A percentile compares a stretch with the other conserved stretches of the same genome.
Evolutionary conservation across 2,797 vertebrate genomes (phyloP).

Genomic region (Telmatherina bonti): DNA sequence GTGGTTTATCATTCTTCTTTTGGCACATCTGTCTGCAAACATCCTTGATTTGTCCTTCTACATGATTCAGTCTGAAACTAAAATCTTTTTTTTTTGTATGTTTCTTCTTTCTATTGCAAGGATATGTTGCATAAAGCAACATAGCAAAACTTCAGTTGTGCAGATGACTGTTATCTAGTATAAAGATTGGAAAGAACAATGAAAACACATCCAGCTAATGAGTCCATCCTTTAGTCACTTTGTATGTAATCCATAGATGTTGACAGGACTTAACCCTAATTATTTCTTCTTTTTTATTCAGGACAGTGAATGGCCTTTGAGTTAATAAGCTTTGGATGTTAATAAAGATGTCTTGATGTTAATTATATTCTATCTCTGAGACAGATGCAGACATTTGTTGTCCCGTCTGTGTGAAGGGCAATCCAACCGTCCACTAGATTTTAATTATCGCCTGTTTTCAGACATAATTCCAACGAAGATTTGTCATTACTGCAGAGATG

Average conservation of each 20-base stretch:
- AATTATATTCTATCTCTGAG: slow-evolving; percentile 37
- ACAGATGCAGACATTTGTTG: slow-evolving; percentile 15
- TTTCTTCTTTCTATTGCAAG: too few species aligned
- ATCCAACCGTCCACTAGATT: slow-evolving; percentile 1
- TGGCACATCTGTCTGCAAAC: too few species aligned
- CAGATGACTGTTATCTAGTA: slow-evolving; percentile 7
- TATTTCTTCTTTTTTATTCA: slow-evolving; percentile 19
- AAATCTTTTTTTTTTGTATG: too few species aligned
- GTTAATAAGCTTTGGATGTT: slow-evolving; percentile 9
- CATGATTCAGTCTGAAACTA: too few species aligned
- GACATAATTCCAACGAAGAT: slow-evolving; percentile 7
- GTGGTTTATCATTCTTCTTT: too few species aligned
- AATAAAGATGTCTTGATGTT: neutral
- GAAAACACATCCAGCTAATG: neutral
- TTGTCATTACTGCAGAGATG: neutral
- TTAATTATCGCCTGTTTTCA: slow-evolving; percentile 8
- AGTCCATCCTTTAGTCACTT: slow-evolving; percentile 12
- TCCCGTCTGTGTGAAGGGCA: slow-evolving; percentile 4
- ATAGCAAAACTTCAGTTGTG: slow-evolving; percentile 16
- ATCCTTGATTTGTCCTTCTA: too few species aligned
- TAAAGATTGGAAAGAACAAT: neutral
- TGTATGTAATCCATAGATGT: slow-evolving; percentile 16
- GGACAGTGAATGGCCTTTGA: slow-evolving; percentile 24
- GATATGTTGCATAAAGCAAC: too few species aligned
- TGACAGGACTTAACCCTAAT: slow-evolving; percentile 24